Percentiles rank a stretch among this genome's conserved stretches.
Evolutionary conservation across 2,113 vertebrate genomes (phyloP).

Genomic region (Microtus ochrogaster): DNA sequence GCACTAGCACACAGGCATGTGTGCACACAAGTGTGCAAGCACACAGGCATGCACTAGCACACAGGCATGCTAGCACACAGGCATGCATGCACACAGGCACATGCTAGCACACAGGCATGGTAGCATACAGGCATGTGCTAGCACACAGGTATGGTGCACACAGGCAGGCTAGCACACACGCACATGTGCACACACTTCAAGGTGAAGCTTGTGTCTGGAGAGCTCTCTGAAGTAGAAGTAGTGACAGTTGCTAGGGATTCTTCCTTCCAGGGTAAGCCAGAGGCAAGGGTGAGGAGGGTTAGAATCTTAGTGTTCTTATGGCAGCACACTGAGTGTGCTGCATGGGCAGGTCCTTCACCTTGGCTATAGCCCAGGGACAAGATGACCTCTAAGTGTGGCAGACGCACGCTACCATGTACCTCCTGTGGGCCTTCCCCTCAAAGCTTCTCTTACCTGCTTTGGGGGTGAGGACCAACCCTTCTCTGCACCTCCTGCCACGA

Average conservation of each 20-base stretch:
- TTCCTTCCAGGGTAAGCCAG: constrained; percentile 4
- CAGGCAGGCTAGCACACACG: background rate
- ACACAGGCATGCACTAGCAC: no score
- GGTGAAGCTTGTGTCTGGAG: background rate
- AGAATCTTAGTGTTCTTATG: background rate
- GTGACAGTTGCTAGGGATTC: background rate
- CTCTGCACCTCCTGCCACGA: constrained; percentile 61
- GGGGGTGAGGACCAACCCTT: constrained; percentile 34
- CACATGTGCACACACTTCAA: background rate
- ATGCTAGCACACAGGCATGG: background rate
- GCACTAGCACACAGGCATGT: background rate
- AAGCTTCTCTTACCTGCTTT: constrained; percentile 58
- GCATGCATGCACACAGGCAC: background rate
- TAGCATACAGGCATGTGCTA: background rate
- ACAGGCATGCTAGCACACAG: background rate
- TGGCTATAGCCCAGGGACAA: constrained; percentile 20
- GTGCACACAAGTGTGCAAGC: background rate
- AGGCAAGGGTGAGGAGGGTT: background rate
- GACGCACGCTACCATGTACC: background rate
- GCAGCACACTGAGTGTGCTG: background rate
- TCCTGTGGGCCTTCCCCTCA: background rate
- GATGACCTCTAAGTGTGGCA: background rate
- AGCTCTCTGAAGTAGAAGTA: background rate
- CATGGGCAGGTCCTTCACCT: background rate
- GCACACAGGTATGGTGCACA: background rate